phyloP scores from a whole-genome alignment of 2,113 vertebrate species.

The Caranx melampygus region DNA sequence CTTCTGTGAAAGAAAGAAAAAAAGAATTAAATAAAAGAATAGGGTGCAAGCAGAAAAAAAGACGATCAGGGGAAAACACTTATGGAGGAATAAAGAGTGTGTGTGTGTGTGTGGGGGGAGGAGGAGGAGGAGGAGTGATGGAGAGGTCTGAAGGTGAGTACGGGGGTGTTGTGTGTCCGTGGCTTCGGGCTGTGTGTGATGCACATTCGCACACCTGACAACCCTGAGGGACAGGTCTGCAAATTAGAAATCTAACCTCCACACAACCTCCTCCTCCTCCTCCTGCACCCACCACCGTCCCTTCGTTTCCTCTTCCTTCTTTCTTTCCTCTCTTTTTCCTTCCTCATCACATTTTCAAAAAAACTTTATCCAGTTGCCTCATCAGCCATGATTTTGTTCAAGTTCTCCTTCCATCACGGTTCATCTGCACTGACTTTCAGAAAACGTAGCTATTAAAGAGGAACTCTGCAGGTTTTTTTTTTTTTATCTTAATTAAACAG shows the following conservation, averaged over 20 bases:
- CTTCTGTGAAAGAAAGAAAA: not conserved
- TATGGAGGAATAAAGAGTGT: slow-evolving; percentile 5
- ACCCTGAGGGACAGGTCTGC: slow-evolving; percentile 44
- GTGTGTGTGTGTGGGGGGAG: slow-evolving; percentile 5
- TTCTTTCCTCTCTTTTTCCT: not conserved
- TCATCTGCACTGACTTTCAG: too few species aligned
- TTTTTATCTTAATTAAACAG: too few species aligned
- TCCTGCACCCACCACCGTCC: not conserved
- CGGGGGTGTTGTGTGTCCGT: slow-evolving; percentile 54
- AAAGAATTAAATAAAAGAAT: not conserved
- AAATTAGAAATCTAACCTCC: slow-evolving; percentile 56
- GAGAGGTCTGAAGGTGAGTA: slow-evolving; percentile 13
- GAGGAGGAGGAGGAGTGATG: not conserved
- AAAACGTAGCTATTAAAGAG: too few species aligned
- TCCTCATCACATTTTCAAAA: not conserved
- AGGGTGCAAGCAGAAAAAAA: not conserved
- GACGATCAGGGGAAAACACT: not conserved
- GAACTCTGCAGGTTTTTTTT: too few species aligned
- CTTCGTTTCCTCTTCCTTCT: not conserved
- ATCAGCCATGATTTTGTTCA: not conserved
- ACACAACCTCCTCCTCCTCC: slow-evolving; percentile 29
- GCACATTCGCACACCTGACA: slow-evolving; percentile 56
- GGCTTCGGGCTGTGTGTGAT: slow-evolving; percentile 40
- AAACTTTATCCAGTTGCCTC: too few species aligned
- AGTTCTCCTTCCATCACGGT: too few species aligned